Conservation (phyloP, 30 jellyfish, hydroid and myxozoan genomes). For the Clytia hemisphaerica region DNA sequence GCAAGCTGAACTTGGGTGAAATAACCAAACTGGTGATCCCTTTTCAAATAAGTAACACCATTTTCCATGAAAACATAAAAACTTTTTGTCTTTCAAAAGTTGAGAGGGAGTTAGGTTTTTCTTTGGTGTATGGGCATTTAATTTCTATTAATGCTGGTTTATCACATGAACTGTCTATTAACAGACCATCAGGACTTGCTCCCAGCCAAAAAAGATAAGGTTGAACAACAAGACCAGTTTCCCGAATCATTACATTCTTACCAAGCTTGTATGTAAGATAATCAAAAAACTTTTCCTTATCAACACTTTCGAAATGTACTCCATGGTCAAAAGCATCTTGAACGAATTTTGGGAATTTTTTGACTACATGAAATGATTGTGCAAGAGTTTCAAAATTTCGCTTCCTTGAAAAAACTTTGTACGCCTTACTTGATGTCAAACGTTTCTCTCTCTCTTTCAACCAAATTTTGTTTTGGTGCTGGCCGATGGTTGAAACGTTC, state of each 20-base stretch:
- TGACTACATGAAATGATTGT: not conserved
- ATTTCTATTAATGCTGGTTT: not conserved
- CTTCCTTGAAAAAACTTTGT: conserved; percentile 23
- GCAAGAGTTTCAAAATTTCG: conserved; percentile 32
- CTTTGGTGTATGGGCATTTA: conserved; percentile 12
- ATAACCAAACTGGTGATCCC: conserved; percentile 30
- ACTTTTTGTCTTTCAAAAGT: not conserved
- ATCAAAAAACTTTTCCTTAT: conserved; percentile 20
- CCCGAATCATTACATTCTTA: conserved; percentile 8
- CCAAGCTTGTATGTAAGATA: conserved; percentile 13
- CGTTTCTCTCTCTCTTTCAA: conserved; percentile 4
- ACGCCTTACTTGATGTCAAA: conserved; percentile 35
- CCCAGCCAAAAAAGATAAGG: conserved; percentile 22
- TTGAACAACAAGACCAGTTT: conserved; percentile 41
- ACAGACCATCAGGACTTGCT: not conserved
- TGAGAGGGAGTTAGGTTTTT: not conserved
- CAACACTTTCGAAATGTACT: conserved; percentile 12
- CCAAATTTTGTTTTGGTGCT: conserved; percentile 14
- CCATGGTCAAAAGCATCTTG: conserved; percentile 49
- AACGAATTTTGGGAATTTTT: conserved; percentile 3
- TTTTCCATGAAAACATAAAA: conserved; percentile 6
- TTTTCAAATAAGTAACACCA: conserved; percentile 15
- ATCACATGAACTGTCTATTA: not conserved
- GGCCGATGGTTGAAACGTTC: no score
- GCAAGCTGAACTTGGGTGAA: conserved; percentile 44